Conservation (phyloP, 2,797 vertebrate genomes). For the Rhyacichthys aspro region DNA sequence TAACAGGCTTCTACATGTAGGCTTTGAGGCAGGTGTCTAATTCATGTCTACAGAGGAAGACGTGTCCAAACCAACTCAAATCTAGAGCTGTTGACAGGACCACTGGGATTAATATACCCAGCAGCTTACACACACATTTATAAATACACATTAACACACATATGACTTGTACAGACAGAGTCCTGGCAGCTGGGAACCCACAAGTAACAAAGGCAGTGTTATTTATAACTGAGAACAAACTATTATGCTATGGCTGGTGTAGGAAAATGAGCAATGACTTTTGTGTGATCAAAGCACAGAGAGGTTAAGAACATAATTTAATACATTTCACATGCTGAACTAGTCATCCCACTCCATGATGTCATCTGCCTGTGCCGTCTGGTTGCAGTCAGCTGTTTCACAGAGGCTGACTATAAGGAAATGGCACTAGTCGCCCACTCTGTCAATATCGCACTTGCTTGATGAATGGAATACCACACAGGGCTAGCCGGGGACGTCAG, state of each 20-base stretch:
- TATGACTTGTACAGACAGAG: slow-evolving; percentile 31
- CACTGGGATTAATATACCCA: slow-evolving; percentile 47
- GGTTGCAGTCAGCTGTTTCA: slow-evolving; percentile 38
- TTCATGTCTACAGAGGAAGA: slow-evolving; percentile 51
- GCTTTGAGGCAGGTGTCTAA: slow-evolving; percentile 52
- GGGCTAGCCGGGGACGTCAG: slow-evolving; percentile 19
- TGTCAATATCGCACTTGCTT: slow-evolving; percentile 25
- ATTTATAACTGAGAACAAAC: slow-evolving; percentile 39
- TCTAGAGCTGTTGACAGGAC: slow-evolving; percentile 48
- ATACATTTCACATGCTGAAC: slow-evolving; percentile 6
- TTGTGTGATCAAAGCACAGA: background rate
- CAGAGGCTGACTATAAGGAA: slow-evolving; percentile 13
- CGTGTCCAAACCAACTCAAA: slow-evolving; percentile 61
- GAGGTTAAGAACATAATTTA: background rate
- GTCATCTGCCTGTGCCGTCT: slow-evolving; percentile 15
- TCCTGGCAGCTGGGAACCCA: slow-evolving; percentile 49
- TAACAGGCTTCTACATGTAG: slow-evolving; percentile 56
- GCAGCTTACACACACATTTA: slow-evolving; percentile 10
- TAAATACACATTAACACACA: slow-evolving; percentile 22
- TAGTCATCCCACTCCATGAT: slow-evolving; percentile 18
- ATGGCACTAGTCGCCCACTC: slow-evolving; percentile 23
- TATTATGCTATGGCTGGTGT: slow-evolving; percentile 18
- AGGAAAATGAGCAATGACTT: background rate
- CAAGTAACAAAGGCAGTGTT: slow-evolving; percentile 27
- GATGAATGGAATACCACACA: slow-evolving; percentile 29